These are phyloP conservation scores for Myotis yumanensis DNA, from an alignment of 2,113 vertebrate species.

Conservation along the genomic window DNA sequence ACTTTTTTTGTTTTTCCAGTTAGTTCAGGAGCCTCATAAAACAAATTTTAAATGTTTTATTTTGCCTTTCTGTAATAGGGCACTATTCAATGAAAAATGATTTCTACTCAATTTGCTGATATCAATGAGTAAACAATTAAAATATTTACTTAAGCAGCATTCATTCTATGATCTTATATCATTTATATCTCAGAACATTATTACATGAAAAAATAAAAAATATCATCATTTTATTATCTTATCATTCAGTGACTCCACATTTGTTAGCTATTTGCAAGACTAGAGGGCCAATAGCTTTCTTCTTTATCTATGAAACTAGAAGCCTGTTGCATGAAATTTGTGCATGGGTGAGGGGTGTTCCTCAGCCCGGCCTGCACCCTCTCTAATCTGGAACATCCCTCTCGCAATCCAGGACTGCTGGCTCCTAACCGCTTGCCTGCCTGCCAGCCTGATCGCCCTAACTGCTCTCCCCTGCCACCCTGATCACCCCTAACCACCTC, in stretches of 20 bases:
- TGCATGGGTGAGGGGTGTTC: no score
- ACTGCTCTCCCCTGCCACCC: no score
- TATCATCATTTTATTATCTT: neutral
- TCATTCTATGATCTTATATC: neutral
- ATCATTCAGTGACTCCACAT: neutral
- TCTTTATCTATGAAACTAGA: neutral
- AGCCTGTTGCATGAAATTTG: no score
- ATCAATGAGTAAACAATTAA: constrained; percentile 26
- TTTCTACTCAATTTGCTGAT: constrained; percentile 28
- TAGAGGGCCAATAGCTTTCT: neutral
- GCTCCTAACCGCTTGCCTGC: no score
- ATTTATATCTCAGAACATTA: neutral
- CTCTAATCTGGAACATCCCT: no score
- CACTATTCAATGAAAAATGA: constrained; percentile 22
- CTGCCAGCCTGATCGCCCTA: no score
- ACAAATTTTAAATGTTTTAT: constrained; percentile 16
- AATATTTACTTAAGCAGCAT: constrained; percentile 51
- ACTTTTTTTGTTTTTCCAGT: constrained; percentile 34
- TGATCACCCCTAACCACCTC: no score
- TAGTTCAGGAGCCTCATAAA: neutral
- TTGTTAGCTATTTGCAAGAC: constrained; percentile 46
- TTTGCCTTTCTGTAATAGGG: neutral
- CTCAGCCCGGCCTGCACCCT: no score
- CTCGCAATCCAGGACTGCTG: no score
- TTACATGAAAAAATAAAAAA: constrained; percentile 45